These are phyloP conservation scores for Macaria notata DNA, from an alignment of 2,888 invertebrate species.

Conservation along the genomic window DNA sequence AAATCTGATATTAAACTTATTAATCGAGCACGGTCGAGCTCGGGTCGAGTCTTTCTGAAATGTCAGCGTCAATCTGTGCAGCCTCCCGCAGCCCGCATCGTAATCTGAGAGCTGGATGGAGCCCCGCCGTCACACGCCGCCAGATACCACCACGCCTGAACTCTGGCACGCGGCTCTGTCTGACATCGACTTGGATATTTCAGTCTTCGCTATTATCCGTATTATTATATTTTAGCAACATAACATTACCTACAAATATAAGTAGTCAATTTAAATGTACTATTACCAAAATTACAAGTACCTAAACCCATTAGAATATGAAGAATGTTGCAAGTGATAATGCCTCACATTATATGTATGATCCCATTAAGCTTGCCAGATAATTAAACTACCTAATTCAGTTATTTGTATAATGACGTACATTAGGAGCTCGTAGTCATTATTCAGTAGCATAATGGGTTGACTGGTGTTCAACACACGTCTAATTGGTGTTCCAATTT, in stretches of 20 bases:
- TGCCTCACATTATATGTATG: conserved; percentile 7
- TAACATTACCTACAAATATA: too few species aligned
- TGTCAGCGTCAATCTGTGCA: conserved; percentile 9
- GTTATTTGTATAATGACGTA: conserved; percentile 24
- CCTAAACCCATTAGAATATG: too few species aligned
- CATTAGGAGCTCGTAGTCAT: conserved; percentile 32
- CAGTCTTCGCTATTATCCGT: too few species aligned
- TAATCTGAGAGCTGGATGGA: conserved; percentile 15
- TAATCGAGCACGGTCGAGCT: conserved; percentile 45
- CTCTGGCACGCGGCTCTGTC: conserved; percentile 16
- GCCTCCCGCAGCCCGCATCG: not conserved
- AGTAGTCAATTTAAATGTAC: too few species aligned
- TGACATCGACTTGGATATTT: conserved; percentile 49
- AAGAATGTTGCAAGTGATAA: too few species aligned
- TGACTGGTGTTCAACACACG: conserved; percentile 37
- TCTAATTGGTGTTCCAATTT: conserved; percentile 52
- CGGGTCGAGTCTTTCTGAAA: conserved; percentile 29
- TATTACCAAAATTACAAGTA: too few species aligned
- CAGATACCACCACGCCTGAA: conserved; percentile 9
- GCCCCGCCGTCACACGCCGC: conserved; percentile 13
- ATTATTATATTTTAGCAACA: too few species aligned
- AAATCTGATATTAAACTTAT: conserved; percentile 48
- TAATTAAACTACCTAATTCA: conserved; percentile 16
- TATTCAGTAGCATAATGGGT: conserved; percentile 30
- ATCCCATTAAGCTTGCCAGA: conserved; percentile 14